Evolutionary conservation across 2,113 vertebrate genomes (phyloP), one percentile per base, ranked within the genome.

Genomic region (Pluvialis apricaria): DNA sequence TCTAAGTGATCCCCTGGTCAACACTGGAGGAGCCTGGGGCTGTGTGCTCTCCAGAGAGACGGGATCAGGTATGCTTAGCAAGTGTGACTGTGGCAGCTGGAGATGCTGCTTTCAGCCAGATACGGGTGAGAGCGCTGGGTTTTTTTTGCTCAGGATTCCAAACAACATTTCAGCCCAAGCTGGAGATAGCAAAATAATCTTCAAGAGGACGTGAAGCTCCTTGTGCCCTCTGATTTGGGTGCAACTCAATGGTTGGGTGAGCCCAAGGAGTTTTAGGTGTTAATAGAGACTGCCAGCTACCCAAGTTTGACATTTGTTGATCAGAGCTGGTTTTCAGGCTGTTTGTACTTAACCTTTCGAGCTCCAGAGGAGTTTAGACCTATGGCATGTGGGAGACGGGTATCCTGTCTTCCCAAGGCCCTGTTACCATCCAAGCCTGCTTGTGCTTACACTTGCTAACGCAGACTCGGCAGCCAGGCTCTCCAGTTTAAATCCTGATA

Each of bases 361-460:
- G 21, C 38, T 77, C 9, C 24, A 44, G 54, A 69, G 15, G 14
- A 70, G 7, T 61, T n/a, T 57, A 45, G 40, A 36, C 12, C 31
- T 38, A 5, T 34, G 28, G n/a, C 29, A 47, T 0, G 1, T 29
- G 36, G 3, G 3, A 42, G 16, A 25, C 3, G 13, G 11, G 9
- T 52, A 16, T 42, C 25, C 32, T 71, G 16, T 25, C 22, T 42
- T 82, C 49, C 25, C 44, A 60, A 11, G 13, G 4, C 31, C 10
- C 13, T 22, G 5, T 14, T 29, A 26, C 15, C 31, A 52, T 25
- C 21, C 5, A 6, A 10, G 18, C 29, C 31, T 49, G 17, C 47
- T 32, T 40, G 13, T 47, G 24, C 65, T 51, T 15, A 31, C 9
- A 5, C 31, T 45, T 9, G 17, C 54, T 38, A 77, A 14, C 1